A percentile compares a stretch with the other conserved stretches of the same genome.
phyloP scores from a whole-genome alignment of 2,888 invertebrate species.

The Venustoraphidia nigricollis region DNA sequence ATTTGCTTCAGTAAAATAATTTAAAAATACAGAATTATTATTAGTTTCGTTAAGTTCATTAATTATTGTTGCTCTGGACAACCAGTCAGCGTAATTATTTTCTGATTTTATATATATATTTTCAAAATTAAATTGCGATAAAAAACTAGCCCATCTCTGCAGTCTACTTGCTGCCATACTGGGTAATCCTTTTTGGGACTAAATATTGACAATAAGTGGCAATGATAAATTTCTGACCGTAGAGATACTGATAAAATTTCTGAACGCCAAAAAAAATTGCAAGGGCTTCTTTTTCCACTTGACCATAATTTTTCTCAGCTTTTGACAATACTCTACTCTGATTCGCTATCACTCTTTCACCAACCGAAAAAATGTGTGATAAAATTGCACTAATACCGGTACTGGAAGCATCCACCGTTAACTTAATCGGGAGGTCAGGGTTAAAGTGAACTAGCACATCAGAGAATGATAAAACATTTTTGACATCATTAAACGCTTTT shows the following conservation, averaged over 20 bases:
- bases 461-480: neutral
- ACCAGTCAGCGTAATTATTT: slow-evolving; percentile 11
- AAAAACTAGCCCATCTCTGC: slow-evolving; percentile 9
- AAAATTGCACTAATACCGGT: neutral
- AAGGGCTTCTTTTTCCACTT: slow-evolving; percentile 7
- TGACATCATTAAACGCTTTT: neutral
- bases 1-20: neutral
- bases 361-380: neutral
- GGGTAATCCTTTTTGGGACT: neutral
- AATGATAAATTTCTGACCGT: neutral
- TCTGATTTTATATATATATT: slow-evolving; percentile 9
- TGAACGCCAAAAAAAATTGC: slow-evolving; percentile 1
- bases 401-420: slow-evolving; percentile 4
- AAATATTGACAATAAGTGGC: neutral
- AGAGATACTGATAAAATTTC: neutral
- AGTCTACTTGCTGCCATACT: slow-evolving; percentile 4
- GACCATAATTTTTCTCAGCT: slow-evolving; percentile 6
- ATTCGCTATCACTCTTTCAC: slow-evolving; percentile 8
- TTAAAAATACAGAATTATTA: neutral
- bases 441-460: neutral
- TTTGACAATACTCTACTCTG: slow-evolving; percentile 8
- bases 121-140: slow-evolving; percentile 11
- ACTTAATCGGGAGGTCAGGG: neutral
- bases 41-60: slow-evolving; percentile 1
- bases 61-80: slow-evolving; percentile 9